Base-by-base conservation (phyloP, 1,140 invertebrate genomes). In the Phthorimaea operculella region DNA sequence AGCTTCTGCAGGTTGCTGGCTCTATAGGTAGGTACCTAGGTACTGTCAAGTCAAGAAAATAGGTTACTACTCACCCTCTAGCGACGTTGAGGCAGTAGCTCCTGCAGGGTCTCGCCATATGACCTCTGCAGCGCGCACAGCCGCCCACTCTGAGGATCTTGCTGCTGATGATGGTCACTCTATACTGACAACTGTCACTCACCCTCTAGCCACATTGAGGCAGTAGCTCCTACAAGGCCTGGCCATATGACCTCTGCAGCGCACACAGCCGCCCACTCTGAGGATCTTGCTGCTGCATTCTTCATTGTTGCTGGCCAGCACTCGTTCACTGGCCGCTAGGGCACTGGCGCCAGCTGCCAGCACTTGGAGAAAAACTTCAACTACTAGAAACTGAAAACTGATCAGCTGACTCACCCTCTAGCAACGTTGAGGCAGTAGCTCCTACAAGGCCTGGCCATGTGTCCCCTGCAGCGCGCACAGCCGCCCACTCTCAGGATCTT, bases 21-120 rank as follows among this genome's bases (percentile, higher is more conserved):
- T 11, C 88, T 82, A 44, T 91, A n/a, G n/a, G n/a, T n/a, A n/a
- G n/a, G n/a, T n/a, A 95, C 96, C 59, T 89, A 88, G n/a, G n/a
- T n/a, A n/a, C n/a, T n/a, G n/a, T n/a, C n/a, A n/a, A n/a, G n/a
- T 9, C 9, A n/a, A n/a, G n/a, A n/a, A n/a, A n/a, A n/a, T n/a
- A n/a, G n/a, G n/a, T n/a, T n/a, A n/a, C n/a, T n/a, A 47, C 70
- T 78, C 64, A 66, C 89, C 90, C 84, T 85, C 91, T 88, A 69
- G 95, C 89, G 8, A 96, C 92, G 74, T 97, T 96, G 57, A 94
- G 88, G 83, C 96, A 97, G 70, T 94, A 92, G 57, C 92, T 93
- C 36, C 89, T 88, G 83, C 95, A 97, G 1, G 95, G 91, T 68
- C 90, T 91, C 33, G 89, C 87, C 11, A 88, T 82, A 44, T 91